A percentile compares a stretch with the other conserved stretches of the same genome.
phyloP scores from a whole-genome alignment of 1,140 invertebrate species.

The Drosophila pallidifrons region DNA sequence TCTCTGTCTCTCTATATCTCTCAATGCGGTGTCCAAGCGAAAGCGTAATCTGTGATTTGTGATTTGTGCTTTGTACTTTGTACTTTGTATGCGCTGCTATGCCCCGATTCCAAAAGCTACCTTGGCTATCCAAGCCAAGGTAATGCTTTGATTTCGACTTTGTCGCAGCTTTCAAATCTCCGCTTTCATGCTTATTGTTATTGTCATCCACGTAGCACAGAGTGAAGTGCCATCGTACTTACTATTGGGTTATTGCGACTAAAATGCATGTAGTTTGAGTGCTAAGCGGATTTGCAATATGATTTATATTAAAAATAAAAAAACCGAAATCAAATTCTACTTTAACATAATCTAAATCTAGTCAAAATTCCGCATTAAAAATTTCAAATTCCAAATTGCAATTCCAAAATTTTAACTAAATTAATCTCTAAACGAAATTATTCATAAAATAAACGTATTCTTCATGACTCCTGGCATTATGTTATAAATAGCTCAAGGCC shows the following conservation, averaged over 20 bases:
- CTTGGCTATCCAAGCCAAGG: conserved; percentile 18
- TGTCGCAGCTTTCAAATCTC: conserved; percentile 22
- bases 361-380: not conserved
- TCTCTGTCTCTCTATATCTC: too few relatives aligned
- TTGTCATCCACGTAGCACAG: conserved; percentile 13
- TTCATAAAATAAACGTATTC: conserved; percentile 33
- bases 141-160: conserved; percentile 45
- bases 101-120: too few relatives aligned
- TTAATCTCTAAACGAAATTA: conserved; percentile 18
- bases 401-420: not conserved
- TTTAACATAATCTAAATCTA: too few relatives aligned
- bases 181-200: conserved; percentile 17
- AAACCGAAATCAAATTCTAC: too few relatives aligned
- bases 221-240: not conserved
- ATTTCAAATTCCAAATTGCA: not conserved
- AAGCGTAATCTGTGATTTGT: conserved; percentile 61
- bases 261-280: not conserved
- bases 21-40: conserved; percentile 40
- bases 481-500: conserved; percentile 27
- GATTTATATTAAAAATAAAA: not conserved
- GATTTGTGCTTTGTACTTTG: conserved; percentile 32
- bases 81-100: not conserved
- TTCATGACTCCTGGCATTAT: not conserved
- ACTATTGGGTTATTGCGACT: not conserved
- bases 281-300: conserved; percentile 20